Evolutionary conservation across 2,797 vertebrate species (phyloP), one percentile per base, ranked within the genome.

Genomic region (Falco rusticolus): DNA sequence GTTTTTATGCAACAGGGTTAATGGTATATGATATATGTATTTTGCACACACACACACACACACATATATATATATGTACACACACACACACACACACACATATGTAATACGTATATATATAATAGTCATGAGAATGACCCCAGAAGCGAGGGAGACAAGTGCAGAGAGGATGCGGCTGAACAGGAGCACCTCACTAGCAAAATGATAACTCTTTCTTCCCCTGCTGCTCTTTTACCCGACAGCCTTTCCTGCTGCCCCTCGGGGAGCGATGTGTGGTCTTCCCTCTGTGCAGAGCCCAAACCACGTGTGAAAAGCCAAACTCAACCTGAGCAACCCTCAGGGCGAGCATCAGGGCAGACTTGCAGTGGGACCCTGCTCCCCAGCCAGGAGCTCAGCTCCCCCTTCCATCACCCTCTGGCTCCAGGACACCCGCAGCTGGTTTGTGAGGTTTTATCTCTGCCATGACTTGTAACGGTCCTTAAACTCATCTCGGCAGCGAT

Each of bases 361-460:
- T 7, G 2, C 31, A n/a, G 33, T 12, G 29, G 18, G 25, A 78
- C 8, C 28, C 17, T 33, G 11, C 8, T 83, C 34, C 17, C 5
- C 0, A 1, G 15, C 25, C 70, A 59, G 63, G 39, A 53, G 5
- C 10, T 51, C 34, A 33, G 18, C 41, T 80, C 5, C 6, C 5
- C 6, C 5, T 18, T 45, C 28, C 20, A 22, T 64, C 18, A 18
- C 29, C 8, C 24, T 68, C 20, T 0, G 0, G 6, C 47, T 86
- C 69, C 7, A 2, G 31, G 29, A 82, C 13, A 11, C 19, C 3
- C 1, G 1, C 39, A n/a, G 34, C 5, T 3, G 0, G 12, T 48
- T 68, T 50, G 37, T 1, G 3, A 78, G 21, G 20, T 34, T 87
- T 91, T 33, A 17, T 28, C 26, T 70, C 51, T 4, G 4, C 16